These are phyloP conservation scores for Chrysopa pallens DNA, from an alignment of 1,140 invertebrate species.

Conservation along the genomic window DNA sequence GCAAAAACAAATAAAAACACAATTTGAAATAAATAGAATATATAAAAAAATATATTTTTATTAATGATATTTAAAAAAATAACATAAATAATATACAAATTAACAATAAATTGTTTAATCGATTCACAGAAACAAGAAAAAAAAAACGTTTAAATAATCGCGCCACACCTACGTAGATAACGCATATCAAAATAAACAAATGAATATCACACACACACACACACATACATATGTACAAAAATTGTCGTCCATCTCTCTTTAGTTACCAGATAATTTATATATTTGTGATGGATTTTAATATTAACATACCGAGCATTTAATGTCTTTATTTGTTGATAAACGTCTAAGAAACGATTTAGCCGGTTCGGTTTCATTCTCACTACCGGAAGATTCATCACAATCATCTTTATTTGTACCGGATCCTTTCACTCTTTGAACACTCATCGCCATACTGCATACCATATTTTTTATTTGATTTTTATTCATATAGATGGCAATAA, in stretches of 20 bases:
- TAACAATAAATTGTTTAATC: no score
- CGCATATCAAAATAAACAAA: conserved; percentile 12
- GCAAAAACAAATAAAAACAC: no score
- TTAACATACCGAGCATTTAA: conserved; percentile 37
- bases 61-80: no score
- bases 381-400: conserved; percentile 37
- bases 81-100: no score
- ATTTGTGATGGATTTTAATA: conserved; percentile 6
- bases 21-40: no score
- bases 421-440: conserved; percentile 13
- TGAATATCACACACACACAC: conserved; percentile 11
- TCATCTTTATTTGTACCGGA: neutral
- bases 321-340: conserved; percentile 43
- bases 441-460: conserved; percentile 9
- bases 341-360: conserved; percentile 42
- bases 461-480: no score
- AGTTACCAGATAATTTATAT: conserved; percentile 5
- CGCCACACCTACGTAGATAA: conserved; percentile 10
- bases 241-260: conserved; percentile 1
- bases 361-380: conserved; percentile 45
- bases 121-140: no score
- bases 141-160: neutral
- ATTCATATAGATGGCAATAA: no score
- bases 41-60: no score
- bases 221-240: neutral